phyloP scores from a whole-genome alignment of 2,888 invertebrate species.

The Platycnemis pennipes region DNA sequence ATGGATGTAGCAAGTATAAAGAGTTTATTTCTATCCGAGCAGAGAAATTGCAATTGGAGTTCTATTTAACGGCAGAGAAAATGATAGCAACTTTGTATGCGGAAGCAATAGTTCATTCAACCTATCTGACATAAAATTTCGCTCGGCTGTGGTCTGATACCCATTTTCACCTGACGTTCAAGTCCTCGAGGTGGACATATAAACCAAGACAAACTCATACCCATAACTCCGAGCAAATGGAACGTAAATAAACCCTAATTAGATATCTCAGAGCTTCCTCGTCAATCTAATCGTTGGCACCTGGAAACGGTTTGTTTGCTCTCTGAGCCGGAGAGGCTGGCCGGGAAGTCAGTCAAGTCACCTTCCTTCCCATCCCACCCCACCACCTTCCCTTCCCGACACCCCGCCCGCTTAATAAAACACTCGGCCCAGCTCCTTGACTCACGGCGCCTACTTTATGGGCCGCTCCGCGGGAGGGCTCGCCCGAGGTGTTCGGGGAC shows the following conservation, averaged over 20 bases:
- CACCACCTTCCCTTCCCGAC: neutral
- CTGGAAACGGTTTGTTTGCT: conserved; percentile 32
- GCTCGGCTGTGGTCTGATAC: neutral
- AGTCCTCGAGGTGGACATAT: neutral
- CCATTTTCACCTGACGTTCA: neutral
- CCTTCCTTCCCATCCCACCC: too few species aligned
- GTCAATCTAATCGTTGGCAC: conserved; percentile 39
- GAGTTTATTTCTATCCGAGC: neutral
- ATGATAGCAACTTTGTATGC: neutral
- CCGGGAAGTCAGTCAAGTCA: neutral
- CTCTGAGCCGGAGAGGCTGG: neutral
- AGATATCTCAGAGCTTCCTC: neutral
- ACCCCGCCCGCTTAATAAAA: conserved; percentile 21
- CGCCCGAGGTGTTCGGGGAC: conserved; percentile 56
- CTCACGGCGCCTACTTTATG: conserved; percentile 59
- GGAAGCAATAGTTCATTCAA: neutral
- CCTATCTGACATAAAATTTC: neutral
- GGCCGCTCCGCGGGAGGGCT: neutral
- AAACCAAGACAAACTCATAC: neutral
- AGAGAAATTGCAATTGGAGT: neutral
- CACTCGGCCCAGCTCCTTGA: neutral
- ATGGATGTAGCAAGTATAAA: too few species aligned
- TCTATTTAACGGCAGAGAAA: neutral
- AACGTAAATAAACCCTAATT: conserved; percentile 31
- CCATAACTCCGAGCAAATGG: conserved; percentile 21